Conservation (phyloP, 2,797 vertebrate species). For the Paedocypris micromegethes region DNA sequence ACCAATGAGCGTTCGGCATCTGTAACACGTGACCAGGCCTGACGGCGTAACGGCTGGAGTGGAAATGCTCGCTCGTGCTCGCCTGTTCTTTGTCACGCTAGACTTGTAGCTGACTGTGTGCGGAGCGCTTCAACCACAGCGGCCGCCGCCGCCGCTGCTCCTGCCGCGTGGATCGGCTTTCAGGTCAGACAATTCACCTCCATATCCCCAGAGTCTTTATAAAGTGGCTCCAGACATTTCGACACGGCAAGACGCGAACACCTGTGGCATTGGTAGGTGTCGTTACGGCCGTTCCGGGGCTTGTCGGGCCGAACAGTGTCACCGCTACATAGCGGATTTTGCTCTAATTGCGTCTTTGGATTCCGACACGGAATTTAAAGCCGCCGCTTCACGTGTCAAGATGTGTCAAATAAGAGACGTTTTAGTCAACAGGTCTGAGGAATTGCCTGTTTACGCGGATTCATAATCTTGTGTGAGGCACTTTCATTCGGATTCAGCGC, state of each 20-base stretch:
- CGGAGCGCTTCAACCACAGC: slow-evolving; percentile 49
- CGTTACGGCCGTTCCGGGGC: too few species aligned
- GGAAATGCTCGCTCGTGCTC: not conserved
- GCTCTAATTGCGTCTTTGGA: too few species aligned
- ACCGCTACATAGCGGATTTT: slow-evolving; percentile 36
- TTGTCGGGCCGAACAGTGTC: not conserved
- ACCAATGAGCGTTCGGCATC: not conserved
- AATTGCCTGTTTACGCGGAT: too few species aligned
- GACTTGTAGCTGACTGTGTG: slow-evolving; percentile 38
- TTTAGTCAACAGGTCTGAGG: too few species aligned
- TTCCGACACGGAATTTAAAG: too few species aligned
- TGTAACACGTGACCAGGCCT: slow-evolving; percentile 4
- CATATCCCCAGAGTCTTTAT: not conserved
- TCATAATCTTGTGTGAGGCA: too few species aligned
- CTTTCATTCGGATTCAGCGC: too few species aligned
- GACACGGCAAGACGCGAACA: slow-evolving; percentile 27
- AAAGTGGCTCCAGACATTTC: slow-evolving; percentile 2
- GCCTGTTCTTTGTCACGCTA: slow-evolving; percentile 15
- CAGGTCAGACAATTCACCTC: not conserved
- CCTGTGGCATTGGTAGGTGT: not conserved
- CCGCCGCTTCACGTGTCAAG: too few species aligned
- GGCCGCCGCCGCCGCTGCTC: not conserved
- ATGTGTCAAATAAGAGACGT: too few species aligned
- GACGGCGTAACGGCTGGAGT: not conserved
- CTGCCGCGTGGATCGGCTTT: slow-evolving; percentile 6